Evolutionary conservation across 2,888 invertebrate genomes (phyloP).

Genomic region (Drosophila birchii): DNA sequence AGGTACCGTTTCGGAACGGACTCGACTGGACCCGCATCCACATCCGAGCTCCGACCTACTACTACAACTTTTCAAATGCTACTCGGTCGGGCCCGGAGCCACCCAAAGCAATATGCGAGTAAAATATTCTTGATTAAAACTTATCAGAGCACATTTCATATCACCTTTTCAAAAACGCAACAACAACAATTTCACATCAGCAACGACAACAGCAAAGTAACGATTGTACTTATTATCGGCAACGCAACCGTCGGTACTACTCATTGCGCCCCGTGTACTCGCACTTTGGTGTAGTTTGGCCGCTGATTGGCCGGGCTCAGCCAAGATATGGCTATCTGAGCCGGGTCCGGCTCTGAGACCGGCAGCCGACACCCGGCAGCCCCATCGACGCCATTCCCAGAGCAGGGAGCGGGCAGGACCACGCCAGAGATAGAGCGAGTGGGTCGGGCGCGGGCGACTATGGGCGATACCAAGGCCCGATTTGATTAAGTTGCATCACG

Average conservation of each 20-base stretch:
- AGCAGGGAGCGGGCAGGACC: constrained; percentile 4
- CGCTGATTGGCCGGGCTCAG: constrained; percentile 61
- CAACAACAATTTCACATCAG: constrained; percentile 56
- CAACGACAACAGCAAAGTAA: constrained; percentile 57
- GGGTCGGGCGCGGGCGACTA: not conserved
- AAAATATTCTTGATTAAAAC: constrained; percentile 82
- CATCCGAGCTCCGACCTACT: constrained; percentile 71
- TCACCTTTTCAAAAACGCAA: constrained; percentile 80
- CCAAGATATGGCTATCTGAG: constrained; percentile 76
- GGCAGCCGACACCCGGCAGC: constrained; percentile 50
- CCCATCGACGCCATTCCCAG: constrained; percentile 62
- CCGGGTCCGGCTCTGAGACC: constrained; percentile 23
- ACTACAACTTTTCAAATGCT: constrained; percentile 81
- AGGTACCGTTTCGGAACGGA: constrained; percentile 37
- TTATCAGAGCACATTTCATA: constrained; percentile 82
- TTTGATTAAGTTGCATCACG: constrained; percentile 78
- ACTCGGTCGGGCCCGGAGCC: constrained; percentile 69
- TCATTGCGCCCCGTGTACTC: constrained; percentile 63
- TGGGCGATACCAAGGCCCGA: constrained; percentile 56
- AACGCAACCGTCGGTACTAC: constrained; percentile 67
- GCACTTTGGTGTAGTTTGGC: constrained; percentile 64
- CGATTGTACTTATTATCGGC: constrained; percentile 72
- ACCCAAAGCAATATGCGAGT: constrained; percentile 75
- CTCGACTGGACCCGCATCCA: constrained; percentile 45
- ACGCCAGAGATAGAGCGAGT: constrained; percentile 11